These are phyloP conservation scores for Allobates femoralis DNA, from an alignment of 2,797 vertebrate genomes.

Conservation along the genomic window DNA sequence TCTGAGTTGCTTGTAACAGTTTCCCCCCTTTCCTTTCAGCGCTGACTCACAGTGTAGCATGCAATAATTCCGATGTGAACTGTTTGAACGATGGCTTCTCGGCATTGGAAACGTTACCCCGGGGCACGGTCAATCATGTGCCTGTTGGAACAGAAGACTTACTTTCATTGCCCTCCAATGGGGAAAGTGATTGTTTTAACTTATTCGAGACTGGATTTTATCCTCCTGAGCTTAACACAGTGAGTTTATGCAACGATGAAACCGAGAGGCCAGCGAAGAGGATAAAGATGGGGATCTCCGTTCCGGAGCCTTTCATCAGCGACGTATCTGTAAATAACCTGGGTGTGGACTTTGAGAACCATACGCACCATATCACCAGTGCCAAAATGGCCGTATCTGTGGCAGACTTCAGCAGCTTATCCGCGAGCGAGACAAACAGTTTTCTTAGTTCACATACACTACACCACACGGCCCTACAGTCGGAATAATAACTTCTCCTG, in stretches of 20 bases:
- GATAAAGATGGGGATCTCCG: conserved; percentile 92
- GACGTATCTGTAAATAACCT: conserved; percentile 93
- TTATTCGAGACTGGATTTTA: conserved; percentile 96
- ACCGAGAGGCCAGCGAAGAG: conserved; percentile 91
- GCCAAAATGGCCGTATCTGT: conserved; percentile 98
- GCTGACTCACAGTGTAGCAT: conserved; percentile 90
- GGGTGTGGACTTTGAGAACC: conserved; percentile 93
- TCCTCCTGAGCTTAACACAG: conserved; percentile 87
- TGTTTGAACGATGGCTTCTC: conserved; percentile 91
- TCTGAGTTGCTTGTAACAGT: not conserved
- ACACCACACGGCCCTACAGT: conserved; percentile 93
- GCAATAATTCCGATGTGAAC: conserved; percentile 85
- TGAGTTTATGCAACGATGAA: conserved; percentile 89
- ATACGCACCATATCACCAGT: conserved; percentile 89
- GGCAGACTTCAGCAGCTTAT: conserved; percentile 94
- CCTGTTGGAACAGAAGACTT: conserved; percentile 85
- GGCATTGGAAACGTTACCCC: conserved; percentile 86
- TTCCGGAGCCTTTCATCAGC: conserved; percentile 89
- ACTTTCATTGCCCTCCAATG: conserved; percentile 85
- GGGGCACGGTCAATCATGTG: conserved; percentile 86
- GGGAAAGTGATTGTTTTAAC: conserved; percentile 92
- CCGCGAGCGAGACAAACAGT: conserved; percentile 86
- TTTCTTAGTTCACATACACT: conserved; percentile 89
- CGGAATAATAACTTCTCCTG: conserved; percentile 84
- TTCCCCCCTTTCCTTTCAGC: conserved; percentile 74